Conservation (phyloP, 2,888 invertebrate genomes). For the Bembecia ichneumoniformis region DNA sequence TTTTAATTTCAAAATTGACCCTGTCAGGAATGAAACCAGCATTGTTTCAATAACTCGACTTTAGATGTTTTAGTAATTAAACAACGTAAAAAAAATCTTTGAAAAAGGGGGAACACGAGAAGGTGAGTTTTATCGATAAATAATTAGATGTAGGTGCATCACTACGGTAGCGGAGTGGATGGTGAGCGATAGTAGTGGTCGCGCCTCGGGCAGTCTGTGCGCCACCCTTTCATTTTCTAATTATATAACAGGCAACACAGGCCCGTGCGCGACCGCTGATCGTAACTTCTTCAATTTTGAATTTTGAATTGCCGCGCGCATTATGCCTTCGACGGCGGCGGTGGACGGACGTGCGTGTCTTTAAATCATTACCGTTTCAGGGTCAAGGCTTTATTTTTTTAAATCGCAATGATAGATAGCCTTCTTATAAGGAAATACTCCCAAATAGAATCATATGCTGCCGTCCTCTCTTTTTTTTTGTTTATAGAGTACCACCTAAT, state of each 20-base stretch:
- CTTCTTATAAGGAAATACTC: no score
- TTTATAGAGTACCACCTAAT: no score
- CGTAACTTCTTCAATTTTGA: slow-evolving; percentile 55
- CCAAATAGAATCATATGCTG: no score
- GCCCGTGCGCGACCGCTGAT: slow-evolving; percentile 61
- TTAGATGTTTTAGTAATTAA: no score
- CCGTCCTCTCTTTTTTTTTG: no score
- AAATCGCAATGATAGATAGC: neutral
- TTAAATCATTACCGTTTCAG: slow-evolving; percentile 11
- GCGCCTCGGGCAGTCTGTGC: slow-evolving; percentile 61
- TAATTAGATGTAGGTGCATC: slow-evolving; percentile 16
- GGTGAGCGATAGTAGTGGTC: slow-evolving; percentile 66
- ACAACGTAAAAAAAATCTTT: no score
- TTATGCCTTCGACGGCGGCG: slow-evolving; percentile 32
- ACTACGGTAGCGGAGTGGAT: slow-evolving; percentile 42
- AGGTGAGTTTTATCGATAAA: neutral
- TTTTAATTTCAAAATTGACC: no score
- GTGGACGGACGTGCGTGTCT: slow-evolving; percentile 37
- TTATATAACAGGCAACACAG: slow-evolving; percentile 66
- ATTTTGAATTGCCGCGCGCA: slow-evolving; percentile 50
- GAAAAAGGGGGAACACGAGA: neutral
- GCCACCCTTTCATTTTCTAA: slow-evolving; percentile 71
- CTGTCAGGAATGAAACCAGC: no score
- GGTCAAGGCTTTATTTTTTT: neutral
- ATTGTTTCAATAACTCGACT: no score